A percentile compares a stretch with the other conserved stretches of the same genome.
phyloP scores from a whole-genome alignment of 2,797 vertebrate genomes.

The Cuculus canorus region DNA sequence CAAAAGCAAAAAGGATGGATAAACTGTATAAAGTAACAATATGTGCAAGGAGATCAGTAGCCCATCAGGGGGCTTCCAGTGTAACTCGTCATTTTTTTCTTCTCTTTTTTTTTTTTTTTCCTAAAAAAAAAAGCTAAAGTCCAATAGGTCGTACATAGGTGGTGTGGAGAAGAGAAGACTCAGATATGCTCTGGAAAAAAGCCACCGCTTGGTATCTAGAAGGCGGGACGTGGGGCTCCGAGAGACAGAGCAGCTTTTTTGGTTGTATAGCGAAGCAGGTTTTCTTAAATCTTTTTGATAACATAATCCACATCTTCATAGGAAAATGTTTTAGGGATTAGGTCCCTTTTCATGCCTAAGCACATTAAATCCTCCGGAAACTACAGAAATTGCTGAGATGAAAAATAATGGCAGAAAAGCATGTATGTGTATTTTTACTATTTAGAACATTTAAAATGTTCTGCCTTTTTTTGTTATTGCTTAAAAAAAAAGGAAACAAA shows the following conservation, averaged over 20 bases:
- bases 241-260: not conserved
- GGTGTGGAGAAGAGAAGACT: not conserved
- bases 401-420: not conserved
- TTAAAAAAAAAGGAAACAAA: not conserved
- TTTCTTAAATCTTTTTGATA: conserved; percentile 47
- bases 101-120: too few species aligned
- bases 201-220: rapidly evolving
- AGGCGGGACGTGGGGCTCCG: not conserved
- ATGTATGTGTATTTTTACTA: not conserved
- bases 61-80: not conserved
- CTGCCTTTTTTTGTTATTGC: not conserved
- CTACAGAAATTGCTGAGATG: not conserved
- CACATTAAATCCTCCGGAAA: conserved; percentile 35
- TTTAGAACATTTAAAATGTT: not conserved
- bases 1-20: not conserved
- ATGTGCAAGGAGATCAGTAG: not conserved
- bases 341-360: conserved; percentile 27
- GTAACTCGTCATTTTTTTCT: too few species aligned
- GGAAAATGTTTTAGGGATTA: conserved; percentile 24
- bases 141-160: not conserved
- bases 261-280: not conserved
- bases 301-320: conserved; percentile 34
- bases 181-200: not conserved
- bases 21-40: not conserved
- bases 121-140: too few species aligned